Conservation (phyloP, 1,140 invertebrate species). For the Carposina sasakii region DNA sequence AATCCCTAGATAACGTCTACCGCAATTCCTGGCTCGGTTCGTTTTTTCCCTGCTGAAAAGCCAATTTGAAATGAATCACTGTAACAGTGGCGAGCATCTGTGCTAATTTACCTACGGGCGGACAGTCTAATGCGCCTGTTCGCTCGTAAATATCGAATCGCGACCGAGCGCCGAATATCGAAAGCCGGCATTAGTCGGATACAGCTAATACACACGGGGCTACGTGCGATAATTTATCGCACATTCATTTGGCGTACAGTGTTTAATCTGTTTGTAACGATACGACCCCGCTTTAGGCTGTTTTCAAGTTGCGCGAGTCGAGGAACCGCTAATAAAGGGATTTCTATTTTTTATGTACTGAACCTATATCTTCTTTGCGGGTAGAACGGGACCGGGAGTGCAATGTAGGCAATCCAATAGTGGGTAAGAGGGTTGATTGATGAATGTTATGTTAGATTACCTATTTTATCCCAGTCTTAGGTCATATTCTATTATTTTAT, state of each 20-base stretch:
- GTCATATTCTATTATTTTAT: no score
- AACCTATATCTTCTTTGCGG: no score
- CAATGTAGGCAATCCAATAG: no score
- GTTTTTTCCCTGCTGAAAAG: slow-evolving; percentile 67
- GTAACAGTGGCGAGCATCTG: slow-evolving; percentile 69
- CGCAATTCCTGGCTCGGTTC: slow-evolving; percentile 38
- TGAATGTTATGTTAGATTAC: no score
- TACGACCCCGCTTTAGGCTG: slow-evolving; percentile 39
- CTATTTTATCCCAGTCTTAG: no score
- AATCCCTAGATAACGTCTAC: slow-evolving; percentile 59
- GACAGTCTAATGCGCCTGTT: slow-evolving; percentile 69
- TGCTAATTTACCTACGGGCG: slow-evolving; percentile 71
- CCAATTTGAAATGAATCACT: slow-evolving; percentile 72
- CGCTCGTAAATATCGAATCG: slow-evolving; percentile 68
- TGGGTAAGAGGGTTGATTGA: no score
- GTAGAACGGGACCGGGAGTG: no score
- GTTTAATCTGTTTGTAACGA: slow-evolving; percentile 69
- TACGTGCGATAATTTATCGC: slow-evolving; percentile 70
- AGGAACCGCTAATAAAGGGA: no score
- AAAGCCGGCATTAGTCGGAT: slow-evolving; percentile 70
- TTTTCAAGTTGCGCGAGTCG: slow-evolving; percentile 43
- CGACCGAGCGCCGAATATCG: slow-evolving; percentile 69
- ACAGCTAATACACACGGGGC: slow-evolving; percentile 72
- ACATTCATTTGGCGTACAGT: slow-evolving; percentile 71
- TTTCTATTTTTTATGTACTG: no score